Evolutionary conservation across 2,888 invertebrate species (phyloP).

Genomic region (Idaea dimidiata): DNA sequence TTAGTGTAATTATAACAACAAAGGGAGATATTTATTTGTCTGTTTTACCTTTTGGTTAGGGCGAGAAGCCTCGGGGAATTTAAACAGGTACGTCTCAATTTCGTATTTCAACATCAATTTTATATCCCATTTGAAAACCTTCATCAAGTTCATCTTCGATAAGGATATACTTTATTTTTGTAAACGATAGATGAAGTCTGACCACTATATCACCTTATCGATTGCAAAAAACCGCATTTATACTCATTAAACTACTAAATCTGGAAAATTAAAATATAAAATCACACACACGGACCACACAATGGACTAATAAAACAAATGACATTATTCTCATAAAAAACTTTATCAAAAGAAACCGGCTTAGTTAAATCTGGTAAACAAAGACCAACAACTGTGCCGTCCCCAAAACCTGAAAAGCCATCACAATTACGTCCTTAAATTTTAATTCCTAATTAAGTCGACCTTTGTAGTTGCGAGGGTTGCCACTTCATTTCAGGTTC

Average conservation of each 20-base stretch:
- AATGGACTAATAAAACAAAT: not conserved
- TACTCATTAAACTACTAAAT: no score
- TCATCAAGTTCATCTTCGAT: no score
- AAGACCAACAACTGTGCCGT: not conserved
- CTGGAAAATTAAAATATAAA: no score
- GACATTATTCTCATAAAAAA: not conserved
- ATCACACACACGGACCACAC: no score
- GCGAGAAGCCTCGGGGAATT: not conserved
- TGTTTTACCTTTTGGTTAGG: not conserved
- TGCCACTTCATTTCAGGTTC: not conserved
- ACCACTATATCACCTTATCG: no score
- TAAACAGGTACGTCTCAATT: not conserved
- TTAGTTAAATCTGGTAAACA: not conserved
- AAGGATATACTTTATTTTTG: no score
- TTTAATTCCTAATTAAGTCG: not conserved
- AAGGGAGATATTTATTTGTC: not conserved
- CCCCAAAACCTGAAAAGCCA: not conserved
- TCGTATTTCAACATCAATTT: not conserved
- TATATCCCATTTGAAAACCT: no score
- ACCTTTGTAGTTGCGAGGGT: not conserved
- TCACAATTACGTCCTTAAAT: constrained; percentile 1
- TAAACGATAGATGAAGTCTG: no score
- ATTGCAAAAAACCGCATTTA: no score
- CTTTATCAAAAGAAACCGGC: not conserved
- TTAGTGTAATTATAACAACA: not conserved